Evolutionary conservation across 2,113 vertebrate genomes (phyloP), one percentile per base, ranked within the genome.

Genomic region (Ophthalmolycus amberensis): DNA sequence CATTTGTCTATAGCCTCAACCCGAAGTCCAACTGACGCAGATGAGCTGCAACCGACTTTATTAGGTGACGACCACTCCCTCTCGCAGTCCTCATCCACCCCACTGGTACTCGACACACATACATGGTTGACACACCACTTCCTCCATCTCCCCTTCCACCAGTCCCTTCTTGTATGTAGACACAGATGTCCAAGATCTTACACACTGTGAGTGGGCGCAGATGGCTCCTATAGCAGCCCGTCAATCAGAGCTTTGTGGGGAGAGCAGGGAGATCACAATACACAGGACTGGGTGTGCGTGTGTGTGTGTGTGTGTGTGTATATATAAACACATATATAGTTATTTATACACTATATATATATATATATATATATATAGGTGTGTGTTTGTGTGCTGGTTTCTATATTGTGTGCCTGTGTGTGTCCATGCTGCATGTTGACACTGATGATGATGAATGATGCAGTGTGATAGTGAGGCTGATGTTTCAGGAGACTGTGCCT

Each of bases 151-250:
- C 83, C 69, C 58, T 86, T 78, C 86, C 77, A 67, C 82, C 86
- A 79, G 32, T 81, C 66, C 74, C 70, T 69, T 83, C 82, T 86
- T 88, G 89, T 80, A 88, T 91, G 90, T 84, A 85, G 88, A 91
- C 92, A 85, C 92, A 93, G 90, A 93, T 93, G 93, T 94, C 91
- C 82, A 77, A 77, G 88, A 84, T 90, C 91, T 89, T 91, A 82
- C 87, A 87, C 88, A 82, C 37, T 79, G 77, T 54, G 88, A 91
- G 86, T 81, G 79, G 85, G 83, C 85, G 77, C 94, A 93, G 93
- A 93, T 93, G 91, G 90, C 90, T 91, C 79, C 90, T 90, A 93
- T 90, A 92, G 83, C 89, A 78, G 89, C 82, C 86, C 86, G 86
- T 93, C 93, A 93, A 87, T 92, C 93, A 91, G 75, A 73, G 75